Base-by-base conservation (phyloP, 2,113 vertebrate species). In the Probosciger aterrimus region DNA sequence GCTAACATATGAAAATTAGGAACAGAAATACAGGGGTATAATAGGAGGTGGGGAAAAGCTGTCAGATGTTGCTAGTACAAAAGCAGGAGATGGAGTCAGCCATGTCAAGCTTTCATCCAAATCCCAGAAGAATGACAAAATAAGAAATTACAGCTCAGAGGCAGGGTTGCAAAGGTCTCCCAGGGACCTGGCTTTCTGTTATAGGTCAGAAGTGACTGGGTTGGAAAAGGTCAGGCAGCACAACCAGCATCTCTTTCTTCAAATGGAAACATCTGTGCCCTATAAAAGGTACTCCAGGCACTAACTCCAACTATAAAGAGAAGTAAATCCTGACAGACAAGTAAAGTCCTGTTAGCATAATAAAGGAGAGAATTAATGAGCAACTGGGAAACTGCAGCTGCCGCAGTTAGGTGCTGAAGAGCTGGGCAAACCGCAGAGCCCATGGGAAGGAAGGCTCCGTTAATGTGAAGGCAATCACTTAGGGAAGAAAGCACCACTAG, bases 321-420 rank as follows among this genome's bases (percentile, higher is more conserved):
- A 94, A 94, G 93, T 95, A 95, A 96, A 94, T 95, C 84, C 70
- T 95, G 86, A 85, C 53, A 95, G 91, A 87, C 78, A 84, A 94
- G 74, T 79, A 43, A 97, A 90, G 79, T 93, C 55, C 74, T 92
- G 60, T 93, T 90, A 88, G 82, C 3, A 11, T 62, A 85, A 89
- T 93, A 87, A 94, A 91, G 46, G 46, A 82, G 52, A 96, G 83
- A 87, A 91, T 93, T 95, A 96, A 96, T 87, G 86, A 94, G 77
- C 82, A 88, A 60, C 60, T 83, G 64, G 64, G 85, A 92, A 93
- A 67, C 43, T 83, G 90, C 95, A 96, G 80, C 83, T 95, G 89
- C 70, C 0, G 0, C 74, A 73, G 70, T 43, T 91, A 63, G 4
- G 3, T 43, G 28, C 41, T 79, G 46, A 57, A 86, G 52, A 94